Conservation (phyloP, 2,888 invertebrate genomes). For the Cheilosia vulpina region DNA sequence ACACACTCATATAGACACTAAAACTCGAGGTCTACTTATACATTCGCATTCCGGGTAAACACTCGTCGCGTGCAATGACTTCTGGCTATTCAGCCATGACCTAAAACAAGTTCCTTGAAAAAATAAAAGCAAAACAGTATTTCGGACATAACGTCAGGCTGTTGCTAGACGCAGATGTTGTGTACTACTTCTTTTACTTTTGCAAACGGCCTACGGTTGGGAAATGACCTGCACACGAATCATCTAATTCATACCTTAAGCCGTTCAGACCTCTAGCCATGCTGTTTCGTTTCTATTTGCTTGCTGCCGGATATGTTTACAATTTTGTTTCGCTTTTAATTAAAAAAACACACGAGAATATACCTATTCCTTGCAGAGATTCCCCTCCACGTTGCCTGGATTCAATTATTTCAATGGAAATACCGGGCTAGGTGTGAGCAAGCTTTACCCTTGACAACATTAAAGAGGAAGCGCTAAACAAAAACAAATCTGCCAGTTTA, state of each 20-base stretch:
- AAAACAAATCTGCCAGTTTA: slow-evolving; percentile 49
- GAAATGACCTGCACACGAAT: neutral
- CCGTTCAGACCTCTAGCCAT: neutral
- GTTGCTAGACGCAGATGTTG: neutral
- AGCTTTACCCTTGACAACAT: slow-evolving; percentile 20
- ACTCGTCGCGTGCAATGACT: slow-evolving; percentile 7
- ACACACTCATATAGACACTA: no score
- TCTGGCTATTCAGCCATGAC: slow-evolving; percentile 4
- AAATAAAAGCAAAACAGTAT: neutral
- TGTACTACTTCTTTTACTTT: slow-evolving; percentile 6
- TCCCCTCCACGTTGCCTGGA: neutral
- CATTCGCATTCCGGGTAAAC: neutral
- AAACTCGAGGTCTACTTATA: neutral
- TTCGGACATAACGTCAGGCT: slow-evolving; percentile 1
- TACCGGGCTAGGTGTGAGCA: slow-evolving; percentile 9
- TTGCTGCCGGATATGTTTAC: neutral
- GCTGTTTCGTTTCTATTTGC: neutral
- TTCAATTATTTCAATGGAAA: slow-evolving; percentile 13
- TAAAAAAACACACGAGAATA: slow-evolving; percentile 30
- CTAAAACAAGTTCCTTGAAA: neutral
- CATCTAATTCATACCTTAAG: neutral
- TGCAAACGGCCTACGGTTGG: neutral
- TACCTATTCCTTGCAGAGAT: neutral
- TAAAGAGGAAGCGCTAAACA: slow-evolving; percentile 8
- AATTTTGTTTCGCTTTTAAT: slow-evolving; percentile 34